Evolutionary conservation across 2,113 vertebrate species (phyloP).

Genomic region (Cynocephalus volans): DNA sequence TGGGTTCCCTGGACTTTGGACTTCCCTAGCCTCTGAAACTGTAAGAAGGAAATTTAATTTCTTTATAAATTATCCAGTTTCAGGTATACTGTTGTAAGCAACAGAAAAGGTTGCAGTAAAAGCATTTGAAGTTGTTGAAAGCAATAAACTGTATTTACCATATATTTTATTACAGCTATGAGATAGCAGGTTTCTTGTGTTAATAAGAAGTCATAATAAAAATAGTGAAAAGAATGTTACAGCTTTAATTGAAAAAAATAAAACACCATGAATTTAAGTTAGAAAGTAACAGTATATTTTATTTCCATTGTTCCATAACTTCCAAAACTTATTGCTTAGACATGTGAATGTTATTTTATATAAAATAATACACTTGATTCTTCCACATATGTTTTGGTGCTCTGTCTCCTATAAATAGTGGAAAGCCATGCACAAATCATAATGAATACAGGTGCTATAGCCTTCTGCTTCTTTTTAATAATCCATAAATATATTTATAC

Average conservation of each 20-base stretch:
- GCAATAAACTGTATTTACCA: not conserved
- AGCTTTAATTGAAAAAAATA: not conserved
- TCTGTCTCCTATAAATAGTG: not conserved
- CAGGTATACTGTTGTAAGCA: too few species aligned
- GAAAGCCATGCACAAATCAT: not conserved
- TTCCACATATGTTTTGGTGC: not conserved
- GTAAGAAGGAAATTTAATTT: too few species aligned
- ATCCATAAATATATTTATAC: not conserved
- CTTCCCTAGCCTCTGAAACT: too few species aligned
- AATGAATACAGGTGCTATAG: not conserved
- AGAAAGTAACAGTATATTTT: not conserved
- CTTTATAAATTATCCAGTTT: too few species aligned
- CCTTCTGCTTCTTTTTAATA: not conserved
- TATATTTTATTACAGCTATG: not conserved
- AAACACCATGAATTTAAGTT: not conserved
- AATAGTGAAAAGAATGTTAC: not conserved
- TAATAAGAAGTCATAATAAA: slow-evolving; percentile 33
- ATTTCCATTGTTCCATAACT: not conserved
- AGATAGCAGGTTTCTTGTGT: not conserved
- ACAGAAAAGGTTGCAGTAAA: not conserved
- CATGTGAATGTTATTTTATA: not conserved
- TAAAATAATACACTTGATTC: not conserved
- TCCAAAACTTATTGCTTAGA: not conserved
- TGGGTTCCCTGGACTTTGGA: too few species aligned
- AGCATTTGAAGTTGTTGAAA: slow-evolving; percentile 51